Evolutionary conservation across 2,797 vertebrate genomes (phyloP), one percentile per base, ranked within the genome.

Genomic region (Salarias fasciatus): DNA sequence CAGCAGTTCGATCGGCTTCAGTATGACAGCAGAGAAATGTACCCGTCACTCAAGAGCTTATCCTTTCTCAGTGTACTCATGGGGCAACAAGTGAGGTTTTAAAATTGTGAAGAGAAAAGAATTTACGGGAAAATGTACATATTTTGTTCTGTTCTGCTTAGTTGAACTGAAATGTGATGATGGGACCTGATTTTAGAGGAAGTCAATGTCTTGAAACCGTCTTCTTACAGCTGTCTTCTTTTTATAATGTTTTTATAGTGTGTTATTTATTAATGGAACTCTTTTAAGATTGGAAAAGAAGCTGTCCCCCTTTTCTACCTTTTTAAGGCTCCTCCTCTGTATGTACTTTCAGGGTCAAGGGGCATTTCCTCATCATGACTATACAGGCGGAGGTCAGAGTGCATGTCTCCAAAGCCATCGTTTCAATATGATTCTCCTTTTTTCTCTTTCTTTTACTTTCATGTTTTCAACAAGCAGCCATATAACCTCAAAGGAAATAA

Each of bases 201-300:
- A 78, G 60, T 80, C 50, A 35, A 62, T 18, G 49, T 74, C 56
- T 76, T 83, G 62, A 88, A 85, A 75, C 71, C 57, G 63, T 69
- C 83, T 82, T 89, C 77, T 83, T 84, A 86, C 77, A 65, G 83
- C 79, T 73, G 72, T 91, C 63, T 91, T 89, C n/a, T n/a, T 84
- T 88, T 86, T 86, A 76, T 81, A 88, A 84, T 86, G 83, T 89
- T 89, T 92, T 89, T 90, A 85, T 84, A 89, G 77, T 84, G 75
- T 87, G 78, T 81, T 93, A 93, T 93, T 93, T 93, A 92, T 94
- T 92, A 74, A 84, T 80, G 79, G 82, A 88, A 84, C 83, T 73
- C 74, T 85, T 88, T 79, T 79, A 58, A 81, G 49, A n/a, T n/a
- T n/a, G 63, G 46, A 36, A 54, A 31, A 57, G 58, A 75, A 44